Evolutionary conservation across 1,140 invertebrate species (phyloP), one percentile per base, ranked within the genome.

Genomic region (Thalassaphorura encarpata): DNA sequence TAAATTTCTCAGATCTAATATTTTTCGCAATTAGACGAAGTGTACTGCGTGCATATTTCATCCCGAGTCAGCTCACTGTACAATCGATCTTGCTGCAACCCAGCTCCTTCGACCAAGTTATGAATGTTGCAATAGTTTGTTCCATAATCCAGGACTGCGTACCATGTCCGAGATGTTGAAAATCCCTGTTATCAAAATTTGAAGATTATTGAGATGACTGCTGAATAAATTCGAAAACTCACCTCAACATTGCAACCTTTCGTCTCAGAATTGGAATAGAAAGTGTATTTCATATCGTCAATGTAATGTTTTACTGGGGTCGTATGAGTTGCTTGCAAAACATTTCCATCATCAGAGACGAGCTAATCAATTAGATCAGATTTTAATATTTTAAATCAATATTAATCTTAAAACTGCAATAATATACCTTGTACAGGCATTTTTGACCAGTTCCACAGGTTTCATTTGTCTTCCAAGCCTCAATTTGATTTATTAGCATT

Each of bases 41-140:
- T 70, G 53, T 72, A 76, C 63, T 75, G 74, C 1, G 74, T 76
- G 58, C 75, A 76, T 15, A 71, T 61, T 31, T 62, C 58, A 63
- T 75, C 68, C 39, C 66, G 66, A 11, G 75, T 75, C 3, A 61
- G 65, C 63, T 76, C 73, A 21, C 48, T 62, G 61, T 71, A 76
- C 3, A 63, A 62, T n/a, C 63, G 3, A 29, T 67, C 64, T 24
- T 52, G 41, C 52, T 69, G 67, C 51, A 73, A 65, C 1, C 68
- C 48, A 67, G 65, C 29, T 71, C 75, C 66, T 66, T 65, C 70
- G 13, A 77, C 68, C 23, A 77, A 63, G 61, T 76, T 77, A 40
- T 74, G 68, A 11, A 77, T 62, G 60, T 76, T 77, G 53, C 75
- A 76, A 61, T 75, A 77, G 66, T 77, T 77, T n/a, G 72, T 75